These are phyloP conservation scores for Spodoptera litura DNA, from an alignment of 1,140 invertebrate genomes.

Conservation along the genomic window DNA sequence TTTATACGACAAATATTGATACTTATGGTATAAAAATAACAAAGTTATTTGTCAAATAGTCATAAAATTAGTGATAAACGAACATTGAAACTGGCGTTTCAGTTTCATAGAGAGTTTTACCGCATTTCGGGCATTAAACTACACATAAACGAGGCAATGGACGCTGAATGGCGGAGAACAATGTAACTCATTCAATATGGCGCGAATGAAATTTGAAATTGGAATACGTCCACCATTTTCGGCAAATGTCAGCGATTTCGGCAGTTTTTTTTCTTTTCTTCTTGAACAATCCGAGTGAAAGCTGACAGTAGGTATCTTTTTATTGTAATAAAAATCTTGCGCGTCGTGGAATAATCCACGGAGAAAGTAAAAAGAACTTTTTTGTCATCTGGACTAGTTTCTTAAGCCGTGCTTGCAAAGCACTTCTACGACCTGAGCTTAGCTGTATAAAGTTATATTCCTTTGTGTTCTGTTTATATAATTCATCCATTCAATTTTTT, in stretches of 20 bases:
- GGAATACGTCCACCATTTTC: constrained; percentile 30
- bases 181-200: constrained; percentile 6
- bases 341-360: constrained; percentile 17
- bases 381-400: constrained; percentile 33
- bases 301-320: constrained; percentile 32
- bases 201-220: constrained; percentile 35
- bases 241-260: constrained; percentile 20
- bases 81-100: not conserved
- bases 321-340: constrained; percentile 29
- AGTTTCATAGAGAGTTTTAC: not conserved
- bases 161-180: not conserved
- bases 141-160: constrained; percentile 1
- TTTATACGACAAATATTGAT: no score
- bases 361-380: constrained; percentile 26
- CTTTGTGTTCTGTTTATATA: not conserved
- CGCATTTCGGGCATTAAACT: constrained; percentile 5
- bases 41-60: no score
- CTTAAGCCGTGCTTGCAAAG: constrained; percentile 28
- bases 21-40: no score
- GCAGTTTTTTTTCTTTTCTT: not conserved
- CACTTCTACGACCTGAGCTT: constrained; percentile 20
- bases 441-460: not conserved
- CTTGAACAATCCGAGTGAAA: not conserved
- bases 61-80: not conserved
- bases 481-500: not conserved